phyloP scores from a whole-genome alignment of 2,888 invertebrate species.

The Galeopsomyia nigrocyanea region DNA sequence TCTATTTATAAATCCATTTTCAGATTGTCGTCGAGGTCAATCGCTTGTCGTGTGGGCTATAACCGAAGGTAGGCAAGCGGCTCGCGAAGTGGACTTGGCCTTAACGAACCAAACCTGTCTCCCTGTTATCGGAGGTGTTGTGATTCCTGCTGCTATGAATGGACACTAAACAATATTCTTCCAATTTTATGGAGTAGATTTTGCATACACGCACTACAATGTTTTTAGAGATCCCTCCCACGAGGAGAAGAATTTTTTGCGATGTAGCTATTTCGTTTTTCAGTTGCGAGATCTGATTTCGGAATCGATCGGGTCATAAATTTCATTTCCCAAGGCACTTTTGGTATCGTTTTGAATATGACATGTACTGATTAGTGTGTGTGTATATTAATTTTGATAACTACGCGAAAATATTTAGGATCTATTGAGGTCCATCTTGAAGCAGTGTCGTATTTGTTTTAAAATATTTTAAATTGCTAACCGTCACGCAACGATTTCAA shows the following conservation, averaged over 20 bases:
- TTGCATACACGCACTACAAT: constrained; percentile 44
- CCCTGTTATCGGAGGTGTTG: constrained; percentile 94
- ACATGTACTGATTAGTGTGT: constrained; percentile 24
- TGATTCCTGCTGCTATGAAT: constrained; percentile 63
- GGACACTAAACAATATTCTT: constrained; percentile 50
- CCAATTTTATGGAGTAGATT: constrained; percentile 43
- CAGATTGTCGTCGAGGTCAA: constrained; percentile 99
- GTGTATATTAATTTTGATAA: constrained; percentile 39
- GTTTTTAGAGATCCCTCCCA: constrained; percentile 40
- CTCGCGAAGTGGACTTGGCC: constrained; percentile 90
- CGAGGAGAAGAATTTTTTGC: constrained; percentile 26
- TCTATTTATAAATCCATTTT: constrained; percentile 30
- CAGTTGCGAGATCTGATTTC: constrained; percentile 38
- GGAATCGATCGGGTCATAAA: constrained; percentile 28
- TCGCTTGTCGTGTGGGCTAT: constrained; percentile 99
- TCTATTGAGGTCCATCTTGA: constrained; percentile 22
- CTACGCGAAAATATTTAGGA: constrained; percentile 13
- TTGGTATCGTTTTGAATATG: constrained; percentile 39
- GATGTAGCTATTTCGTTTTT: constrained; percentile 39
- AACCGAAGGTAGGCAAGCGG: constrained; percentile 97
- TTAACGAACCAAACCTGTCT: constrained; percentile 86
- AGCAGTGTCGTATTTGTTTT: constrained; percentile 40
- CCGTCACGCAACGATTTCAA: constrained; percentile 30
- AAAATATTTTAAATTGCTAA: constrained; percentile 43
- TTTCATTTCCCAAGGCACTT: constrained; percentile 19